phyloP scores from a whole-genome alignment of 2,797 vertebrate genomes.

The Sebastes minor region DNA sequence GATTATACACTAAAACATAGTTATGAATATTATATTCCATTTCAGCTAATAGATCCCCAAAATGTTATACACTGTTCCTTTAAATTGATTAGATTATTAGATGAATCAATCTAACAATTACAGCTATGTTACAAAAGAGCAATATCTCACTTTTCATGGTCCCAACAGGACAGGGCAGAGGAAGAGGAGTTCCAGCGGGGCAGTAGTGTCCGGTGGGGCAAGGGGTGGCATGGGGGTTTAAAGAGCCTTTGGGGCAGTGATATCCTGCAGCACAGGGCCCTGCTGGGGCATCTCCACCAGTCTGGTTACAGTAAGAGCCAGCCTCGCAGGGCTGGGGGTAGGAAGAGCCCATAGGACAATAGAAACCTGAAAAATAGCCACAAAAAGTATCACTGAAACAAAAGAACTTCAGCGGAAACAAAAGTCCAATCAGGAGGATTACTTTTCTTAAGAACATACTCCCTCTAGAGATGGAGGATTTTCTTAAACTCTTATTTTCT shows the following conservation, averaged over 20 bases:
- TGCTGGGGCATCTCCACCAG: slow-evolving; percentile 76
- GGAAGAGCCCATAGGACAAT: slow-evolving; percentile 85
- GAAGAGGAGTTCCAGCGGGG: slow-evolving; percentile 82
- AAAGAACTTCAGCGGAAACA: slow-evolving; percentile 9
- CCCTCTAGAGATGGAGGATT: slow-evolving; percentile 11
- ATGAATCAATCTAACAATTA: neutral
- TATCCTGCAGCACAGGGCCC: slow-evolving; percentile 79
- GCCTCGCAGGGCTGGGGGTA: slow-evolving; percentile 85
- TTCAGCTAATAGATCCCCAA: too few species aligned
- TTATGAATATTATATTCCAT: too few species aligned
- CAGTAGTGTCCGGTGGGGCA: slow-evolving; percentile 90
- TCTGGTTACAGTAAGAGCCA: slow-evolving; percentile 82
- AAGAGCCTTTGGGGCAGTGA: slow-evolving; percentile 78
- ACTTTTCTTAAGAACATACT: neutral
- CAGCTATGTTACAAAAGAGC: neutral
- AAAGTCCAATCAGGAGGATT: slow-evolving; percentile 10
- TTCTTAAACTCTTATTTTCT: neutral
- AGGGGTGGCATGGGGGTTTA: slow-evolving; percentile 50
- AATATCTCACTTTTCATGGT: slow-evolving; percentile 80
- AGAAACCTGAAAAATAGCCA: slow-evolving; percentile 80
- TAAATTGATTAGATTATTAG: fast-evolving
- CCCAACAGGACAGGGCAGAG: slow-evolving; percentile 86
- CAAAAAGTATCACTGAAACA: slow-evolving; percentile 11
- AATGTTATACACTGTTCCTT: too few species aligned
- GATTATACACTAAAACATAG: too few species aligned